These are phyloP conservation scores for Emmelina monodactyla DNA, from an alignment of 2,888 invertebrate genomes.

Conservation along the genomic window DNA sequence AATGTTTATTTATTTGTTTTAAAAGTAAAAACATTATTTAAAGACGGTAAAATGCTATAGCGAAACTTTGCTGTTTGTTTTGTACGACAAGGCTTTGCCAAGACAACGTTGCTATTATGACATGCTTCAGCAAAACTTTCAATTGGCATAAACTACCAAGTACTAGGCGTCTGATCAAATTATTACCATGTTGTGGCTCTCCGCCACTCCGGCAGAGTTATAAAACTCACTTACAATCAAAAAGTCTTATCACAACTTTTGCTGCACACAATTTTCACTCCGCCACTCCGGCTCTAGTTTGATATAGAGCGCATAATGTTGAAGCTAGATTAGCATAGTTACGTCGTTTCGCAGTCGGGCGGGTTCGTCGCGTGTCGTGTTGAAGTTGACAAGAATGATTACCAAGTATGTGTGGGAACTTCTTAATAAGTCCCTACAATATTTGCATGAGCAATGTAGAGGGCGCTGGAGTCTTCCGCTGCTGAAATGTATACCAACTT, in stretches of 20 bases:
- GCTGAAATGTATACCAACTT: constrained; percentile 40
- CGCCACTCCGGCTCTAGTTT: not conserved
- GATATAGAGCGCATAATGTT: not conserved
- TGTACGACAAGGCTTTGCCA: too few species aligned
- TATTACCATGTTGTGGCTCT: constrained; percentile 54
- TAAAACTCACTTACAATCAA: not conserved
- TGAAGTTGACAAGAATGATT: constrained; percentile 54
- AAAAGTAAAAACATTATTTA: too few species aligned
- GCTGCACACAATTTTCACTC: not conserved
- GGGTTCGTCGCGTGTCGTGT: constrained; percentile 22
- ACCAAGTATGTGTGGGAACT: constrained; percentile 41
- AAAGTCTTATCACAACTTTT: not conserved
- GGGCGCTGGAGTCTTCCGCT: constrained; percentile 20
- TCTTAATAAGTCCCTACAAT: constrained; percentile 56
- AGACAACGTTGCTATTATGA: too few species aligned
- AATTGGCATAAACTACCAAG: constrained; percentile 50
- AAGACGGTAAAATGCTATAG: too few species aligned
- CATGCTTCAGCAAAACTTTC: constrained; percentile 41
- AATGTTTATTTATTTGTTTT: too few species aligned
- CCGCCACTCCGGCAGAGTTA: constrained; percentile 32
- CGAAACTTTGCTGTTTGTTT: too few species aligned
- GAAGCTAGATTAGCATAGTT: not conserved
- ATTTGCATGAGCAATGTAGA: constrained; percentile 42
- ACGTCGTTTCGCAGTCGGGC: not conserved
- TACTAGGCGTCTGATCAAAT: constrained; percentile 54